phyloP scores from a whole-genome alignment of 1,140 invertebrate species.

The Stenopsyche tienmushanensis region DNA sequence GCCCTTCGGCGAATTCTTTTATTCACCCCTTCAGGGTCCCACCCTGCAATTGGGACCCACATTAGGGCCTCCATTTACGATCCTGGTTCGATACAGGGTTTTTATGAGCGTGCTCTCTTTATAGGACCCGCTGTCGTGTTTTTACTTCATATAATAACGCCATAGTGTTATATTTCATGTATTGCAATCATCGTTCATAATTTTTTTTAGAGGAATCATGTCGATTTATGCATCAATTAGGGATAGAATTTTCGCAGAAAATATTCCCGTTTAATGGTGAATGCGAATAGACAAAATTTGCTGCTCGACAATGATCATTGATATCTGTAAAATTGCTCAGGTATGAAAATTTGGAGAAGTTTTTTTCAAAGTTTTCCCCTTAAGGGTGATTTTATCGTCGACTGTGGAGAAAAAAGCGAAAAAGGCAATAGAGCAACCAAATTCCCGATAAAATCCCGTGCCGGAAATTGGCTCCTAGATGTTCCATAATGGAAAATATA shows the following conservation, averaged over 20 bases:
- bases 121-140: conserved; percentile 27
- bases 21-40: too few species aligned
- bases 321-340: too few species aligned
- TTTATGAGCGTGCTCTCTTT: conserved; percentile 23
- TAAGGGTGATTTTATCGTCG: neutral
- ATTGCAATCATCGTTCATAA: too few species aligned
- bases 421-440: conserved; percentile 31
- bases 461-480: conserved; percentile 35
- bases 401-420: conserved; percentile 2
- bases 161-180: too few species aligned
- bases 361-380: conserved; percentile 1
- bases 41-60: neutral
- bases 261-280: too few species aligned
- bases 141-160: too few species aligned
- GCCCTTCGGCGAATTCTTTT: too few species aligned
- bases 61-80: conserved; percentile 19
- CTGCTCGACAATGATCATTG: conserved; percentile 20
- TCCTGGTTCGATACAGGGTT: conserved; percentile 24
- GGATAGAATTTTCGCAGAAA: too few species aligned
- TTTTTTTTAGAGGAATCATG: too few species aligned
- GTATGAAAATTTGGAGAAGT: conserved; percentile 14
- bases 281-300: too few species aligned
- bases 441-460: conserved; percentile 34
- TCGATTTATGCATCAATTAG: too few species aligned
- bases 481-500: conserved; percentile 29